phyloP scores from a whole-genome alignment of 2,888 invertebrate genomes.

The Loripinus fragilis region DNA sequence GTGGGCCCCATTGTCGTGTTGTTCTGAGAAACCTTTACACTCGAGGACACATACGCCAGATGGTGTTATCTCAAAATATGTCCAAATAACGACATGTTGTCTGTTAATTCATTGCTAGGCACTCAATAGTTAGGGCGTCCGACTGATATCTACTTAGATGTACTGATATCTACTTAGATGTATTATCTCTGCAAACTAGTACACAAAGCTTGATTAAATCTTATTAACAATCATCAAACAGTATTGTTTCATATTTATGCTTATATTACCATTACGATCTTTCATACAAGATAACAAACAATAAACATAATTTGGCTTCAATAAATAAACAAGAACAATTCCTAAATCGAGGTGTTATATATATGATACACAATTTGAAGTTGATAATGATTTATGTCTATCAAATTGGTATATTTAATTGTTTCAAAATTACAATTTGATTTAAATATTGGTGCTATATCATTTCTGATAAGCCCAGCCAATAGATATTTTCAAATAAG shows the following conservation, averaged over 20 bases:
- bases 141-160: too few species aligned
- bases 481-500: background rate
- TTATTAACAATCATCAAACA: conserved; percentile 8
- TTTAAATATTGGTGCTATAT: background rate
- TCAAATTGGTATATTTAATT: background rate
- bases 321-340: background rate
- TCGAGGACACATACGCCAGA: too few species aligned
- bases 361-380: background rate
- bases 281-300: background rate
- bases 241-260: conserved; percentile 11
- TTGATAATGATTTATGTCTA: conserved; percentile 7
- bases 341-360: background rate
- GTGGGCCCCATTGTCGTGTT: too few species aligned
- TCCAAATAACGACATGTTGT: too few species aligned
- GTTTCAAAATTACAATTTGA: background rate
- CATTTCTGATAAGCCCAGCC: background rate
- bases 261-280: conserved; percentile 3
- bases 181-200: background rate
- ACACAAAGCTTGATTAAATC: background rate
- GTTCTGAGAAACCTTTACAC: too few species aligned
- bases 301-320: background rate
- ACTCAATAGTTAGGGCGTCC: too few species aligned
- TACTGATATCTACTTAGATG: too few species aligned
- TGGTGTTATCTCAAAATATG: too few species aligned
- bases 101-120: too few species aligned